These are phyloP conservation scores for Bubalus kerabau DNA, from an alignment of 2,113 vertebrate species.

Conservation along the genomic window DNA sequence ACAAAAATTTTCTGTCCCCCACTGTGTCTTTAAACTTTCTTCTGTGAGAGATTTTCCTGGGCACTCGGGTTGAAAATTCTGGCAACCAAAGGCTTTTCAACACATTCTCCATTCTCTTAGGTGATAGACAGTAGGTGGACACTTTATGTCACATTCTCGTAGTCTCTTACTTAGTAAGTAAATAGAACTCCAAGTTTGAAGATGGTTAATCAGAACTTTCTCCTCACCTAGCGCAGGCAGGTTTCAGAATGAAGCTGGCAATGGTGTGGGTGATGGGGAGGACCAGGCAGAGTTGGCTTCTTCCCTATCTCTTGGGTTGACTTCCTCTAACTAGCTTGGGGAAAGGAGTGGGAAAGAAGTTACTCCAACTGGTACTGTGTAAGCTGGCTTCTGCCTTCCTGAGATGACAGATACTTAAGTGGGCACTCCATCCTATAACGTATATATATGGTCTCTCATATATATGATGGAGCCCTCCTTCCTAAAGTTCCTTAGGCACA, in stretches of 20 bases:
- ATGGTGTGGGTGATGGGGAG: fast-evolving
- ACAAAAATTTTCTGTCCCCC: not conserved
- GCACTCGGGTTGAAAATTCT: not conserved
- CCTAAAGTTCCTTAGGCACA: not conserved
- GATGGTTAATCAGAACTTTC: not conserved
- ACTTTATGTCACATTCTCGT: not conserved
- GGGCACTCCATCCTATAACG: not conserved
- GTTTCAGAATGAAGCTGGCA: not conserved
- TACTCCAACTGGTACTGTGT: not conserved
- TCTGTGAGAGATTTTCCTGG: not conserved
- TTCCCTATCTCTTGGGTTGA: not conserved
- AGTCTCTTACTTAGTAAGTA: not conserved
- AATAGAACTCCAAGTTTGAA: not conserved
- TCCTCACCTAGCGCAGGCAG: not conserved
- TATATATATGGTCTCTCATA: not conserved
- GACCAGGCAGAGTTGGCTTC: too few relatives aligned
- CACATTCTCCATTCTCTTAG: not conserved
- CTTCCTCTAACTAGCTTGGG: not conserved
- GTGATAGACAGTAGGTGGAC: not conserved
- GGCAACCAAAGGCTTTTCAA: not conserved
- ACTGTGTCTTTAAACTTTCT: not conserved
- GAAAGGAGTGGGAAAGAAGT: not conserved
- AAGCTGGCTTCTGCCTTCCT: not conserved
- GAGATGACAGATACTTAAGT: not conserved
- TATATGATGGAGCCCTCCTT: not conserved